phyloP scores from a whole-genome alignment of 2,888 invertebrate species.

The Latheticus oryzae region DNA sequence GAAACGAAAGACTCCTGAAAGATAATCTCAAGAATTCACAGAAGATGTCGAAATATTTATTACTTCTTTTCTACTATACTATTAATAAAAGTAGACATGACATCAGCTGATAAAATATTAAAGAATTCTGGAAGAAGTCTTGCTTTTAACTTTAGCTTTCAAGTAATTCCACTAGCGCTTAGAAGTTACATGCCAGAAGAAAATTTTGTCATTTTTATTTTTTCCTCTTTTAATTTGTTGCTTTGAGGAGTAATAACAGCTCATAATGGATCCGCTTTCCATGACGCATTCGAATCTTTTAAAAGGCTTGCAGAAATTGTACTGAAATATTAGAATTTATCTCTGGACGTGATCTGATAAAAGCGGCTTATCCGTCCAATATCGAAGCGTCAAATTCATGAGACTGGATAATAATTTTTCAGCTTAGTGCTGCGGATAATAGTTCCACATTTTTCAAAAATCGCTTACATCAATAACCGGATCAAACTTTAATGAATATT shows the following conservation, averaged over 20 bases:
- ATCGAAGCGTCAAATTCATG: constrained; percentile 35
- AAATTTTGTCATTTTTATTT: constrained; percentile 12
- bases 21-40: constrained; percentile 34
- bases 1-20: constrained; percentile 41
- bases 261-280: constrained; percentile 12
- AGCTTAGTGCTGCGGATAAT: constrained; percentile 27
- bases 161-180: constrained; percentile 29
- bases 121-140: constrained; percentile 4
- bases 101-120: constrained; percentile 23
- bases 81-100: constrained; percentile 24
- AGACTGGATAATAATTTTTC: constrained; percentile 36
- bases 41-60: constrained; percentile 12
- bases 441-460: constrained; percentile 25
- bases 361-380: constrained; percentile 35
- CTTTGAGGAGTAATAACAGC: neutral
- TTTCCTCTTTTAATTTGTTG: constrained; percentile 27
- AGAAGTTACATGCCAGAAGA: constrained; percentile 29
- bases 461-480: constrained; percentile 24
- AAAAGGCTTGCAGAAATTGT: constrained; percentile 28
- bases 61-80: constrained; percentile 1
- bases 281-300: constrained; percentile 22
- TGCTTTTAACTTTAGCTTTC: constrained; percentile 14
- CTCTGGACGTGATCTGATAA: constrained; percentile 40
- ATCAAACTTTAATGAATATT: constrained; percentile 14
- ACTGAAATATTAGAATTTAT: constrained; percentile 40